These are phyloP conservation scores for Cheirogaleus major DNA, from an alignment of 2,797 vertebrate genomes.

Conservation along the genomic window DNA sequence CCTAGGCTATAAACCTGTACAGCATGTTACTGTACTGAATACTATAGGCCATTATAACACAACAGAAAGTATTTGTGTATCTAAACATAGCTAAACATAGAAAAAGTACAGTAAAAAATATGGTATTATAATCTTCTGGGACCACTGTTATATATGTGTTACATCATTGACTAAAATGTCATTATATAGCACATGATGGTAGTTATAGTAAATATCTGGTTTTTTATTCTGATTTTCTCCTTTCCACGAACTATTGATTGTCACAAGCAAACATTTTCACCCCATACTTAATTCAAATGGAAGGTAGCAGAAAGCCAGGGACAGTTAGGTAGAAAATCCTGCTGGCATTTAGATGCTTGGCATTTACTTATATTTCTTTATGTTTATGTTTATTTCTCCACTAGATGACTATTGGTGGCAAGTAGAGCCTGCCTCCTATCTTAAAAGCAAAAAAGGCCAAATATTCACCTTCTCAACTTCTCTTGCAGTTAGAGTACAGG, in stretches of 20 bases:
- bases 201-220: background rate
- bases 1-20: background rate
- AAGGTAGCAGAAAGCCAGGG: background rate
- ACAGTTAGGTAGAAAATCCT: background rate
- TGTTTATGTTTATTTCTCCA: background rate
- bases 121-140: background rate
- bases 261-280: background rate
- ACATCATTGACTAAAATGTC: background rate
- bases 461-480: background rate
- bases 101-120: background rate
- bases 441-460: background rate
- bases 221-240: background rate
- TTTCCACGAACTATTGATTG: background rate
- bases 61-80: background rate
- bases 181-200: background rate
- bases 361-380: background rate
- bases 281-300: constrained; percentile 23
- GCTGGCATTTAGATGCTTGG: background rate
- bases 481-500: background rate
- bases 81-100: background rate
- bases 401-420: background rate
- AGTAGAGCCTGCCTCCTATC: background rate
- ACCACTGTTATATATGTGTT: background rate
- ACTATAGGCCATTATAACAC: background rate
- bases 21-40: background rate